Conservation (phyloP, 2,888 invertebrate genomes). For the Drosophila vallismaia region DNA sequence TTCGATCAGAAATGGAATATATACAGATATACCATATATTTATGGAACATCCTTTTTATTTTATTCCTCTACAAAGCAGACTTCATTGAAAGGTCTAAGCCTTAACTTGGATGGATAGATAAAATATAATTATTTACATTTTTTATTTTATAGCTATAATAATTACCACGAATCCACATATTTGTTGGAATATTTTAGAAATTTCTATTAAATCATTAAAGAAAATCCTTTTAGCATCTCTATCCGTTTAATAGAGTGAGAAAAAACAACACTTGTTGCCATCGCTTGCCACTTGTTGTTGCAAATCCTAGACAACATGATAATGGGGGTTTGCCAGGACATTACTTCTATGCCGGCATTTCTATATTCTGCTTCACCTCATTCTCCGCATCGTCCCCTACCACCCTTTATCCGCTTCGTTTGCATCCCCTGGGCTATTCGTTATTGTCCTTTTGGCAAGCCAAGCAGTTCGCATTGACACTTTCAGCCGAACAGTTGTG, state of each 20-base stretch:
- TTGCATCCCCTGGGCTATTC: constrained; percentile 30
- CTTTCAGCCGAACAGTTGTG: constrained; percentile 53
- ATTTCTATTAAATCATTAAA: background rate
- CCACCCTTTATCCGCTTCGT: constrained; percentile 24
- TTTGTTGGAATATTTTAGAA: no score
- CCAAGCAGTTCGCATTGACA: constrained; percentile 55
- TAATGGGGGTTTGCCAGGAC: constrained; percentile 51
- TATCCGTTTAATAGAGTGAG: background rate
- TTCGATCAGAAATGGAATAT: background rate
- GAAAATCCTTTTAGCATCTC: constrained; percentile 3
- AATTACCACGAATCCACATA: no score
- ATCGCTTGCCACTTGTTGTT: constrained; percentile 33
- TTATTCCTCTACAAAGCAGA: no score
- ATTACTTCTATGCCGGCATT: constrained; percentile 26
- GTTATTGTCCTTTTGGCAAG: constrained; percentile 39
- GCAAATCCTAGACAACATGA: constrained; percentile 51
- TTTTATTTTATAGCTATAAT: no score
- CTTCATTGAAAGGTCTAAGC: no score
- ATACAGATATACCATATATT: no score
- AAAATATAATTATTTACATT: no score
- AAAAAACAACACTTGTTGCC: constrained; percentile 36
- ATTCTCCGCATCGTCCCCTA: background rate
- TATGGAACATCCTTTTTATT: no score
- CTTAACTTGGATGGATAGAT: no score
- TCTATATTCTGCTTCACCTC: constrained; percentile 8